Base-by-base conservation (phyloP, 2,113 vertebrate species). In the Epinephelus lanceolatus region DNA sequence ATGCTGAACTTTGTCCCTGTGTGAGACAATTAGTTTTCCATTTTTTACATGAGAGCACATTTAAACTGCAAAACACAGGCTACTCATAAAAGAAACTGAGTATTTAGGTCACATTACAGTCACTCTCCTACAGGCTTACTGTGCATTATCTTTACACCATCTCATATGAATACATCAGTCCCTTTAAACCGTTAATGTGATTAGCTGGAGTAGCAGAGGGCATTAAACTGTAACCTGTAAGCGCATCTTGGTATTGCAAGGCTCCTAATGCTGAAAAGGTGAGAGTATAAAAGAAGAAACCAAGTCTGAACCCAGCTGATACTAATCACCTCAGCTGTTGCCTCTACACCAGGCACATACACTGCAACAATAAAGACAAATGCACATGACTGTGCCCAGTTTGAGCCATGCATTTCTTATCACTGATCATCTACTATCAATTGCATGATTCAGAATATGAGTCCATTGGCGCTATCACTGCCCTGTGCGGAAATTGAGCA, bases 21-120 rank as follows among this genome's bases (percentile, higher is more conserved):
- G 30, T 3, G 2, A 56, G 21, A 42, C 63, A 40, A 61, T 69
- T 33, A 51, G 30, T 30, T 55, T 10, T 45, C 40, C 25, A 17
- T 53, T n/a, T 23, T 10, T 42, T 51, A 60, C 17, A 57, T 42
- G 17, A 17, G 8, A 27, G 14, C 14, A 23, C 10, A 42, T 57
- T 40, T n/a, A 65, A 59, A 37, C 53, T 1, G 15, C 5, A 19
- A 59, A 68, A 45, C 3, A 13, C 1, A n/a, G 18, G 6, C 12
- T 17, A 33, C 2, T 33, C 6, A 66, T 5, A 52, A 25, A 0
- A 23, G 6, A 15, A 57, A 47, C 6, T 47, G 23, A 57, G 11
- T 77, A 59, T 70, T 57, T 47, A 71, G 71, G 76, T 85, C 84
- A 85, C 42, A 71, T 51, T 49, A 51, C 11, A 62, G 23, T 67